A percentile compares a stretch with the other conserved stretches of the same genome.
phyloP scores from a whole-genome alignment of 2,113 vertebrate genomes.

The Tachysurus fulvidraco region DNA sequence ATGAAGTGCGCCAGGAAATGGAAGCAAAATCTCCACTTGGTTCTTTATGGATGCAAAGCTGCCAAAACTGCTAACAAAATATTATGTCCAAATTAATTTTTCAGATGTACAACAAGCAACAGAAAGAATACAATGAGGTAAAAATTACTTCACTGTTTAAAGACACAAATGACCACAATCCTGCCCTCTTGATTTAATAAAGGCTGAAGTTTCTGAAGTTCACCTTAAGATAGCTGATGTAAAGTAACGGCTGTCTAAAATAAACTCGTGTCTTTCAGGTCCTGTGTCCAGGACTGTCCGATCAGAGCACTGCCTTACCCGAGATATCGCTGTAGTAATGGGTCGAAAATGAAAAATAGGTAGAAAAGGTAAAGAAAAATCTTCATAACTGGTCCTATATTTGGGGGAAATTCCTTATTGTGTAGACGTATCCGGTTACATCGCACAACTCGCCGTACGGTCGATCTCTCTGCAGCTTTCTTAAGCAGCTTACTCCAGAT shows the following conservation, averaged over 20 bases:
- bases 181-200: background rate
- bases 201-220: background rate
- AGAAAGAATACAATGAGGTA: background rate
- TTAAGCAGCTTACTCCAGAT: slow-evolving; percentile 69
- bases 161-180: background rate
- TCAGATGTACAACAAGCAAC: background rate
- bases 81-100: background rate
- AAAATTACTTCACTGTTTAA: background rate
- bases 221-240: background rate
- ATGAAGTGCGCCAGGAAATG: slow-evolving; percentile 72
- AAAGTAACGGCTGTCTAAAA: background rate
- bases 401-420: background rate
- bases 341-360: background rate
- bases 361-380: background rate
- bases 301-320: background rate
- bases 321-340: background rate
- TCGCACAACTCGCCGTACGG: background rate
- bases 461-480: slow-evolving; percentile 36
- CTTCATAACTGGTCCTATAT: background rate
- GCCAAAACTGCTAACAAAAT: no score
- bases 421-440: background rate
- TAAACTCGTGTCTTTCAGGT: background rate
- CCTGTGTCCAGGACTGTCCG: background rate
- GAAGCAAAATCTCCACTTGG: slow-evolving; percentile 72
- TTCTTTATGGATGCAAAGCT: background rate